phyloP scores from a whole-genome alignment of 2,888 invertebrate species.

The Caenorhabditis becei region DNA sequence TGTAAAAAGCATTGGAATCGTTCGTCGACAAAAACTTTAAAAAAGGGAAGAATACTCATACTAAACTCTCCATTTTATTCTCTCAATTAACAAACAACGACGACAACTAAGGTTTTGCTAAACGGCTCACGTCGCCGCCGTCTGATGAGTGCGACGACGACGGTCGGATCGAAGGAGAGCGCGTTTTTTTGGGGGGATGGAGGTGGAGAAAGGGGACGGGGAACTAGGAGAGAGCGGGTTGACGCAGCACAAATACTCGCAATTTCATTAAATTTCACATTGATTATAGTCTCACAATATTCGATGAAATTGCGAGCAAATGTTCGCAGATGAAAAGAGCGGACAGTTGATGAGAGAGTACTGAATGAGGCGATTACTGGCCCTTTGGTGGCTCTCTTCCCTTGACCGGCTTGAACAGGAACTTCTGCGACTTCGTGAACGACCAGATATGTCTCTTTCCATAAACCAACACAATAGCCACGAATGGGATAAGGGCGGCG shows the following conservation, averaged over 20 bases:
- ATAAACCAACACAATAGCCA: conserved; percentile 76
- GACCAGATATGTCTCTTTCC: conserved; percentile 79
- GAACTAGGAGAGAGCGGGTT: conserved; percentile 35
- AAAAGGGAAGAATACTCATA: conserved; percentile 22
- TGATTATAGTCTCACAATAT: conserved; percentile 35
- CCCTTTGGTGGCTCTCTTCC: conserved; percentile 78
- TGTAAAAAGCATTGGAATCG: conserved; percentile 30
- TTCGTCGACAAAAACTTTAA: conserved; percentile 14
- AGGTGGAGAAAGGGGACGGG: conserved; percentile 7
- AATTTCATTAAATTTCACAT: conserved; percentile 52
- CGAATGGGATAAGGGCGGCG: conserved; percentile 74
- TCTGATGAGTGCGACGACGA: background rate
- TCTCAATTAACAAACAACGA: conserved; percentile 56
- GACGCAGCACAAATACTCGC: conserved; percentile 45
- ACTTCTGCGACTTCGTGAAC: conserved; percentile 79
- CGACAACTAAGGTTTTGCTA: conserved; percentile 43
- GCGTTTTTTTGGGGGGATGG: conserved; percentile 30
- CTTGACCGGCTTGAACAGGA: conserved; percentile 78
- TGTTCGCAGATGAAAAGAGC: conserved; percentile 46
- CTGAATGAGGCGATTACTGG: conserved; percentile 48
- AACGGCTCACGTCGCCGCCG: conserved; percentile 22
- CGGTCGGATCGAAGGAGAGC: conserved; percentile 24
- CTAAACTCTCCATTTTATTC: conserved; percentile 59
- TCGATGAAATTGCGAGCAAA: conserved; percentile 51
- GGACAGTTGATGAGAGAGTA: conserved; percentile 19